phyloP scores from a whole-genome alignment of 2,888 invertebrate genomes.

The Rhingia campestris region DNA sequence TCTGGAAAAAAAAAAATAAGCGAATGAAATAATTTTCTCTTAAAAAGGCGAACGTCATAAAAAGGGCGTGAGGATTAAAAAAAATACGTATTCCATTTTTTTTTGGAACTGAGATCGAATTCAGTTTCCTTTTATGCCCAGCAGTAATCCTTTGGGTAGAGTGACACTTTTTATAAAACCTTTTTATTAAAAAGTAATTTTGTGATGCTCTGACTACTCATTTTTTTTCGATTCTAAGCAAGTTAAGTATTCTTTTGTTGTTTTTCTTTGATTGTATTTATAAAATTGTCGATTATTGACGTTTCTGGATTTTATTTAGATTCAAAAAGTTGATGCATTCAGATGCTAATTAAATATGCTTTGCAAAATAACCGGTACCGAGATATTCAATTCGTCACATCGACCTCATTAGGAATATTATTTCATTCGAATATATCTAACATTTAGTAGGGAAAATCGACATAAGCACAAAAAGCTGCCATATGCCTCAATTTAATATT shows the following conservation, averaged over 20 bases:
- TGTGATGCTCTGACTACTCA: conserved; percentile 49
- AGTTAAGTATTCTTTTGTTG: conserved; percentile 3
- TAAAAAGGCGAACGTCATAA: conserved; percentile 45
- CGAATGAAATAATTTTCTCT: conserved; percentile 37
- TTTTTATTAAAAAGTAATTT: conserved; percentile 57
- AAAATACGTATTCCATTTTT: conserved; percentile 25
- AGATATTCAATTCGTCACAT: conserved; percentile 39
- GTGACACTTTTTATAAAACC: conserved; percentile 63
- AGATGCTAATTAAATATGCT: background rate
- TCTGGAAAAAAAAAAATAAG: conserved; percentile 47
- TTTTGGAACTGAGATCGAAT: conserved; percentile 57
- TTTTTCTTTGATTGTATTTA: background rate
- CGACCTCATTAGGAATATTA: conserved; percentile 53
- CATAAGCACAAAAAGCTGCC: conserved; percentile 22
- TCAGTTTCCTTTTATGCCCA: conserved; percentile 63
- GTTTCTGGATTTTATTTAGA: background rate
- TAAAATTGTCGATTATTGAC: conserved; percentile 5
- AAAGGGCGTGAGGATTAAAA: conserved; percentile 74
- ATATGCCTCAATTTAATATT: conserved; percentile 35
- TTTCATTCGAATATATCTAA: conserved; percentile 17
- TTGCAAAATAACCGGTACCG: background rate
- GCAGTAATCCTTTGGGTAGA: conserved; percentile 69
- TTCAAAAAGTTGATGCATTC: background rate
- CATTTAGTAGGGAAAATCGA: background rate
- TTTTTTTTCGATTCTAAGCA: conserved; percentile 20